Percentiles rank a stretch among this genome's conserved stretches.
These are phyloP conservation scores for Ophiodon elongatus DNA, from an alignment of 2,113 vertebrate species.

Conservation along the genomic window DNA sequence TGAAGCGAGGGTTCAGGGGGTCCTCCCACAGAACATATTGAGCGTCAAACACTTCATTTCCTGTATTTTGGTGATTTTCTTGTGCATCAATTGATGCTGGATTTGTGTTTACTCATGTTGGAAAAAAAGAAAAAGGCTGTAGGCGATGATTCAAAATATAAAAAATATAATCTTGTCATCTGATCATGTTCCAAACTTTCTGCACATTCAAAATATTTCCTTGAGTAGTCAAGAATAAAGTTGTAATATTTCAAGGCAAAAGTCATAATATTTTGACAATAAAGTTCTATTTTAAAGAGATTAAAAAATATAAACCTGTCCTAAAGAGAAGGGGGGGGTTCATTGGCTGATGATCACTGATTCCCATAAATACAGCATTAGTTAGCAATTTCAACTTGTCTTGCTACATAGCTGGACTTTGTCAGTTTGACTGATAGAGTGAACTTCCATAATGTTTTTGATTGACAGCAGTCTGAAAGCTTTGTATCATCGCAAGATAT, in stretches of 20 bases:
- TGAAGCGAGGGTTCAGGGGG: no score
- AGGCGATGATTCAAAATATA: background rate
- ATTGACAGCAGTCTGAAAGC: slow-evolving; percentile 6
- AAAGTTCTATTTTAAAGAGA: no score
- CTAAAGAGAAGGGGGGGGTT: background rate
- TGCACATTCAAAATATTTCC: background rate
- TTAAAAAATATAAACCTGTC: no score
- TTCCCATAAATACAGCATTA: slow-evolving; percentile 1
- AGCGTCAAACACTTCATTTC: no score
- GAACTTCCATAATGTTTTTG: no score
- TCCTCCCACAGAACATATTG: no score
- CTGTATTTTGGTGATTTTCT: no score
- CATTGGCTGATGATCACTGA: background rate
- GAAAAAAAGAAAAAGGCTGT: no score
- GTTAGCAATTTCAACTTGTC: background rate
- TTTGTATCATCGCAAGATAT: background rate
- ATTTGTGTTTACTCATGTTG: no score
- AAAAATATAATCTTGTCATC: background rate
- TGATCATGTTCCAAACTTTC: no score
- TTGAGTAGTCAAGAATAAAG: background rate
- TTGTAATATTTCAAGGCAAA: background rate
- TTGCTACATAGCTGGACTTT: background rate
- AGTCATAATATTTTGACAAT: no score
- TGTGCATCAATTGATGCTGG: no score
- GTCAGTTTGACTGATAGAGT: slow-evolving; percentile 13